Evolutionary conservation across 35 echinoderm and acorn worm genomes (phyloP).

Genomic region (Ptychodera flava): DNA sequence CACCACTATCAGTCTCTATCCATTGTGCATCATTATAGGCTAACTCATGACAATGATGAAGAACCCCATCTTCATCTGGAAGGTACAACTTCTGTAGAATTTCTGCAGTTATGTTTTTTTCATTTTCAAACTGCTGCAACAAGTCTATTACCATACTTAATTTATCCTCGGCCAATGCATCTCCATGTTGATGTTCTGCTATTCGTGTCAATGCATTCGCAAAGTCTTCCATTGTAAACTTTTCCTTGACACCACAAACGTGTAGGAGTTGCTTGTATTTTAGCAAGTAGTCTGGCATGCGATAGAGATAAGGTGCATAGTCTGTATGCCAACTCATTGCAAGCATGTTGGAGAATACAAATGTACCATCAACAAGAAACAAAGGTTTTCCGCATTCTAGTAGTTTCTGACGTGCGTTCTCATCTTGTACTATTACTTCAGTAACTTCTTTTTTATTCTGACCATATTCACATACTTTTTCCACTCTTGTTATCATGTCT

Average conservation of each 20-base stretch:
- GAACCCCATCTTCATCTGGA: conserved; percentile 16
- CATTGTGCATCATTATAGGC: conserved; percentile 36
- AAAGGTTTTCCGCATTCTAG: background rate
- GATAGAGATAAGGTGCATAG: background rate
- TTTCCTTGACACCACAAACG: background rate
- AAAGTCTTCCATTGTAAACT: background rate
- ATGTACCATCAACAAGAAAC: background rate
- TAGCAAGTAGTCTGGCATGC: background rate
- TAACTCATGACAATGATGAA: conserved; percentile 8
- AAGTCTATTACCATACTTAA: background rate
- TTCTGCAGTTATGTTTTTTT: background rate
- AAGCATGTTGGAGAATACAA: background rate
- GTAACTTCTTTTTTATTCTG: too few species aligned
- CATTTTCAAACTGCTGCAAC: background rate
- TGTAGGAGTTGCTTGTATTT: background rate
- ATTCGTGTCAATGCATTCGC: background rate
- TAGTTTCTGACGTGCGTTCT: background rate
- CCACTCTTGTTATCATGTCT: too few species aligned
- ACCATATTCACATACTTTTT: too few species aligned
- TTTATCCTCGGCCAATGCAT: conserved; percentile 10
- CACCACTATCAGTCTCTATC: conserved; percentile 5
- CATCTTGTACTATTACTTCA: background rate
- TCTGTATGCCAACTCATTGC: background rate
- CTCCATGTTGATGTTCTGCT: background rate
- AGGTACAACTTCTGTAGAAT: too few species aligned